Evolutionary conservation across 2,113 vertebrate genomes (phyloP).

Genomic region (Centropus unirufus): DNA sequence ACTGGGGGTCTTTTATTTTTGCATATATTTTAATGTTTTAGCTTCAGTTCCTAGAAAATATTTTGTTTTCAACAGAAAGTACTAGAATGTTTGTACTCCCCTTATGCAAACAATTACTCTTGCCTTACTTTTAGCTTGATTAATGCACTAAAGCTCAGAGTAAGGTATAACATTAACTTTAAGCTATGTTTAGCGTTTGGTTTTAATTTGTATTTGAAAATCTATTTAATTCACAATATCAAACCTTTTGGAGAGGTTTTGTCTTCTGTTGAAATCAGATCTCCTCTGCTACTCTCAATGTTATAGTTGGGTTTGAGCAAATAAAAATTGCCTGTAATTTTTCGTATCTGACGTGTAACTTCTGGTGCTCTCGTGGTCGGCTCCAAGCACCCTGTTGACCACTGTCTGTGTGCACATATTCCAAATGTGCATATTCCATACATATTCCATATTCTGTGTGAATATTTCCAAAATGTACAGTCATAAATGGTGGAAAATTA

Average conservation of each 20-base stretch:
- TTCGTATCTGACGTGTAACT: neutral
- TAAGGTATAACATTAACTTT: neutral
- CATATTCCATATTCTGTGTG: no score
- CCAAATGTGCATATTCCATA: no score
- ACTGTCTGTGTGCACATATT: rapidly evolving
- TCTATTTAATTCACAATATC: neutral
- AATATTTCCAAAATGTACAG: neutral
- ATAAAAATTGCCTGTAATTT: neutral
- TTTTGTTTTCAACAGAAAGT: neutral
- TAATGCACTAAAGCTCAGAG: neutral
- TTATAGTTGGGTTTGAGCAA: neutral
- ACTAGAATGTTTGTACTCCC: neutral
- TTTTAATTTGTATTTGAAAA: neutral
- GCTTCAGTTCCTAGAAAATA: neutral
- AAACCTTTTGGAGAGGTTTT: neutral
- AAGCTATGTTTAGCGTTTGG: neutral
- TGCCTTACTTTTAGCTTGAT: conserved; percentile 21
- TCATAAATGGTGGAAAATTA: neutral
- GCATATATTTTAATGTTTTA: conserved; percentile 17
- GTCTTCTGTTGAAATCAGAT: neutral
- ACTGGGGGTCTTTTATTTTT: neutral
- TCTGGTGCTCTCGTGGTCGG: neutral
- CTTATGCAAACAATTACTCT: conserved; percentile 1
- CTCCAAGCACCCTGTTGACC: neutral
- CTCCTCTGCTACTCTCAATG: neutral